Conservation (phyloP, 2,888 invertebrate genomes). For the Microdon myrmicae region DNA sequence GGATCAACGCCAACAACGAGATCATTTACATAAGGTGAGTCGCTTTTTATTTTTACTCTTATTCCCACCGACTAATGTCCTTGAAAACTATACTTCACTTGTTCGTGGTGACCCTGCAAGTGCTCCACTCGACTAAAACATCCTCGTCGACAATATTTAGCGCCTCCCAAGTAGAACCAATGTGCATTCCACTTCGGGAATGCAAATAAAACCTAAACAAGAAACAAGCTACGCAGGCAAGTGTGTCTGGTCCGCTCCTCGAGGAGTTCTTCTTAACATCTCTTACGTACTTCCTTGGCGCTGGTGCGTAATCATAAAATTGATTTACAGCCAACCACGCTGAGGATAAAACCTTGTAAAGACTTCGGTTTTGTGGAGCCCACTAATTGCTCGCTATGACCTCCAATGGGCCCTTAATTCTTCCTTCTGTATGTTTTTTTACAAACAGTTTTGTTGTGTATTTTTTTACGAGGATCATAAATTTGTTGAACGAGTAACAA, state of each 20-base stretch:
- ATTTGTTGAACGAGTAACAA: too few species aligned
- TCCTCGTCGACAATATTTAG: constrained; percentile 47
- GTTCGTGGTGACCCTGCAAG: too few species aligned
- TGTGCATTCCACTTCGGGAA: constrained; percentile 32
- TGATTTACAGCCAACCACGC: constrained; percentile 40
- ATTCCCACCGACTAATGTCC: constrained; percentile 21
- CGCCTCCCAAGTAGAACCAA: constrained; percentile 41
- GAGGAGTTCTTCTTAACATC: constrained; percentile 25
- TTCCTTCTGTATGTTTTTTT: constrained; percentile 24
- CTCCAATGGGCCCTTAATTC: constrained; percentile 43
- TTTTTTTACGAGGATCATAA: constrained; percentile 41
- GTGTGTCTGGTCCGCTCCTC: constrained; percentile 20
- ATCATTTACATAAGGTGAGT: constrained; percentile 82
- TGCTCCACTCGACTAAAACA: too few species aligned
- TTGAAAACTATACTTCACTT: constrained; percentile 32
- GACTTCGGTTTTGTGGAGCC: constrained; percentile 10
- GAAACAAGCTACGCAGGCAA: constrained; percentile 36
- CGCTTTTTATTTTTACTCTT: constrained; percentile 23
- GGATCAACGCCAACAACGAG: constrained; percentile 76
- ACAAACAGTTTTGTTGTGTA: constrained; percentile 14
- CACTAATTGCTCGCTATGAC: constrained; percentile 44
- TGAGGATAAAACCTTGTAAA: constrained; percentile 15
- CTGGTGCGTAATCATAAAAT: constrained; percentile 30
- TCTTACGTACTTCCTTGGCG: not conserved
- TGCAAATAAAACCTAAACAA: constrained; percentile 37